These are phyloP conservation scores for Ciconia maguari DNA, from an alignment of 2,113 vertebrate species.

Conservation along the genomic window DNA sequence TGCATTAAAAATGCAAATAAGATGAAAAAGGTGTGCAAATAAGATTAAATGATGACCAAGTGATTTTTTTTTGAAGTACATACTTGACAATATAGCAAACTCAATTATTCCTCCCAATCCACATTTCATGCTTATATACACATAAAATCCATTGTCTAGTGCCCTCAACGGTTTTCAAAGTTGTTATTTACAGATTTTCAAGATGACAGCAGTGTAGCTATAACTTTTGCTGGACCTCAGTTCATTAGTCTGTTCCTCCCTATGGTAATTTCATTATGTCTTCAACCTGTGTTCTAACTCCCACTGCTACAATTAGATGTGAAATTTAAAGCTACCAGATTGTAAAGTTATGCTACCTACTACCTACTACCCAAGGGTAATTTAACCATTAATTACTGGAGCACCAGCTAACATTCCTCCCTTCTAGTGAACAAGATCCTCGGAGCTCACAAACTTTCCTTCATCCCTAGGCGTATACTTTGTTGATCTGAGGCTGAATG, in stretches of 20 bases:
- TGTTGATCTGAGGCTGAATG: not conserved
- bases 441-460: not conserved
- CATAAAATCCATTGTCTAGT: slow-evolving; percentile 38
- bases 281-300: slow-evolving; percentile 48
- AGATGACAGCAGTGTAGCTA: not conserved
- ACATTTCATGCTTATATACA: not conserved
- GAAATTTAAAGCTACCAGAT: slow-evolving; percentile 59
- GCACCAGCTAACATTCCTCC: slow-evolving; percentile 4
- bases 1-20: slow-evolving; percentile 44
- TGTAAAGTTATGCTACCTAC: slow-evolving; percentile 44
- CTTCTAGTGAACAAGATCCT: not conserved
- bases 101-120: slow-evolving; percentile 1
- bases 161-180: not conserved
- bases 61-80: slow-evolving; percentile 16
- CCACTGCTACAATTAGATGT: not conserved
- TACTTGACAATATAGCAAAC: not conserved
- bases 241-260: slow-evolving; percentile 33
- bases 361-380: slow-evolving; percentile 36
- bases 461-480: not conserved
- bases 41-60: slow-evolving; percentile 5
- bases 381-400: slow-evolving; percentile 57
- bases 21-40: not conserved
- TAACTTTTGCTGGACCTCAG: slow-evolving; percentile 50
- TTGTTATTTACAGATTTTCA: slow-evolving; percentile 49
- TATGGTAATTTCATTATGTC: slow-evolving; percentile 38